These are phyloP conservation scores for Bergia sp. DNA, from an alignment of 92 coral and sea anemone genomes.

Conservation along the genomic window DNA sequence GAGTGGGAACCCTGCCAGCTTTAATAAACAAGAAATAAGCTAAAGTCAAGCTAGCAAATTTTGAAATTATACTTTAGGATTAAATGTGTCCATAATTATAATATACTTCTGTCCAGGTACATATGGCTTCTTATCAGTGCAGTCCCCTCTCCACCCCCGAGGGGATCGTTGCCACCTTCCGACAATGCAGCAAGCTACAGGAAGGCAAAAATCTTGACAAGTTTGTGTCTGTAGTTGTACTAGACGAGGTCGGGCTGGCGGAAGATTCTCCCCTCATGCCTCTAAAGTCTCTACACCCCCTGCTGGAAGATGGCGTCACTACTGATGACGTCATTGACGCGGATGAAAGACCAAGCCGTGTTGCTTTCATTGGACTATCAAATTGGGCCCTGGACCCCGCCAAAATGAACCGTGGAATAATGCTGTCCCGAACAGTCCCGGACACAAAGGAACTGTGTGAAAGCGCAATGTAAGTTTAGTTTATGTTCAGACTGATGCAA, in stretches of 20 bases:
- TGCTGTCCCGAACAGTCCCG: slow-evolving; percentile 68
- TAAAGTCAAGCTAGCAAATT: too few relatives aligned
- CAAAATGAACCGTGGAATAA: slow-evolving; percentile 70
- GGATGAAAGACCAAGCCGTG: slow-evolving; percentile 50
- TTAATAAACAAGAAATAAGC: too few relatives aligned
- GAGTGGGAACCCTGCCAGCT: too few relatives aligned
- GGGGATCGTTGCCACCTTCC: slow-evolving; percentile 66
- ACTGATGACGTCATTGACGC: slow-evolving; percentile 56
- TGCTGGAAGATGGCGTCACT: slow-evolving; percentile 67
- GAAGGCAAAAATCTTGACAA: slow-evolving; percentile 54
- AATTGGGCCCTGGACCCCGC: slow-evolving; percentile 76
- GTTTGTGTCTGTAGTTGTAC: slow-evolving; percentile 69
- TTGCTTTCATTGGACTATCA: slow-evolving; percentile 77
- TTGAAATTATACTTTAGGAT: too few relatives aligned
- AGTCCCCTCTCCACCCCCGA: slow-evolving; percentile 77
- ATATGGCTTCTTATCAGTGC: slow-evolving; percentile 65
- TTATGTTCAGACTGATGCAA: neutral
- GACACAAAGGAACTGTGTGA: slow-evolving; percentile 49
- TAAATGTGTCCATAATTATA: too few relatives aligned
- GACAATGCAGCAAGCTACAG: slow-evolving; percentile 69
- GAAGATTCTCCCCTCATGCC: slow-evolving; percentile 83
- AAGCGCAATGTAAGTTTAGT: slow-evolving; percentile 52
- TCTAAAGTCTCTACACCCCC: slow-evolving; percentile 70
- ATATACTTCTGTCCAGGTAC: slow-evolving; percentile 26
- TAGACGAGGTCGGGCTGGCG: slow-evolving; percentile 77